These are phyloP conservation scores for Thamnophis sirtalis DNA, from an alignment of 2,113 vertebrate genomes.

Conservation along the genomic window DNA sequence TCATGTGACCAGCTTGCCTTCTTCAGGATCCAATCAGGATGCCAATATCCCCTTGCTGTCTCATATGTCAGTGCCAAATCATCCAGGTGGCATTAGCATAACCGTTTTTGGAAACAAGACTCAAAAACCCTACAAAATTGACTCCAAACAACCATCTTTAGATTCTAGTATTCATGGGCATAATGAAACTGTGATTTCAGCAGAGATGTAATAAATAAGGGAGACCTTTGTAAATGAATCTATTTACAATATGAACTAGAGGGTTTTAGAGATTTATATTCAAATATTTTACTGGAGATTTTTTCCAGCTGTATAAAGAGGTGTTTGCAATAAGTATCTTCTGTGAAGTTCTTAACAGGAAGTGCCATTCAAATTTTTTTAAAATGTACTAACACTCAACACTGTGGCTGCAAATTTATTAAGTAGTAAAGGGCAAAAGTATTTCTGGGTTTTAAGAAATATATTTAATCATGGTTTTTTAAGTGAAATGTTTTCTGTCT, in stretches of 20 bases:
- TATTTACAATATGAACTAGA: slow-evolving; percentile 64
- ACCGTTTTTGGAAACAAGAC: slow-evolving; percentile 83
- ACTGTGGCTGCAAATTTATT: background rate
- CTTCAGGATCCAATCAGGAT: slow-evolving; percentile 95
- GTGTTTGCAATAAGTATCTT: slow-evolving; percentile 70
- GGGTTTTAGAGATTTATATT: slow-evolving; percentile 78
- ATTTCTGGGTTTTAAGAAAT: background rate
- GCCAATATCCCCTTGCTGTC: slow-evolving; percentile 94
- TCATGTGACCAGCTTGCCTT: slow-evolving; percentile 91
- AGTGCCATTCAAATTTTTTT: slow-evolving; percentile 33
- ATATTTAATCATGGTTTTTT: slow-evolving; percentile 23
- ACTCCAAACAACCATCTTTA: slow-evolving; percentile 85
- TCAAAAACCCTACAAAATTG: slow-evolving; percentile 86
- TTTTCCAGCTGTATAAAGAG: slow-evolving; percentile 59
- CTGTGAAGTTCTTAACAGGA: slow-evolving; percentile 74
- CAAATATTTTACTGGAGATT: slow-evolving; percentile 75
- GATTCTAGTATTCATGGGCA: slow-evolving; percentile 85
- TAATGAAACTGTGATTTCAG: slow-evolving; percentile 88
- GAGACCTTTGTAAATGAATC: slow-evolving; percentile 65
- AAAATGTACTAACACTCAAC: slow-evolving; percentile 23
- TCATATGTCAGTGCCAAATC: slow-evolving; percentile 81
- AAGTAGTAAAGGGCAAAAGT: background rate
- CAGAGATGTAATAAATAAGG: slow-evolving; percentile 78
- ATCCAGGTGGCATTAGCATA: slow-evolving; percentile 73
- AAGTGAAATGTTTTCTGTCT: slow-evolving; percentile 42